Evolutionary conservation across 2,888 invertebrate genomes (phyloP).

Genomic region (Cheilosia grossa): DNA sequence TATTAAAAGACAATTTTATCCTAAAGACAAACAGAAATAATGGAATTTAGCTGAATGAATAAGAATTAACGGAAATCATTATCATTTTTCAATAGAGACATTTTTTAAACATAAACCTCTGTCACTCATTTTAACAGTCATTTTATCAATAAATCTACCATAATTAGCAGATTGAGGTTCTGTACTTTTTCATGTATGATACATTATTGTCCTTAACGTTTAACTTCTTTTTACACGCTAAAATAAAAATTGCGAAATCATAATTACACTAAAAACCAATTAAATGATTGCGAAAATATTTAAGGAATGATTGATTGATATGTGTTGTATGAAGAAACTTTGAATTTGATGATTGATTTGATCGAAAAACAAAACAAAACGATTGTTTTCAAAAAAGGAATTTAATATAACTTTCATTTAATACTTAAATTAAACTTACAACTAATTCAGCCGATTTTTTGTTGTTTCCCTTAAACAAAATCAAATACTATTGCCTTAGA

Average conservation of each 20-base stretch:
- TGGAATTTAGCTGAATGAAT: too few relatives aligned
- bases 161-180: conserved; percentile 53
- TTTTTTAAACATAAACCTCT: background rate
- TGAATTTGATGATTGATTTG: conserved; percentile 5
- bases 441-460: conserved; percentile 47
- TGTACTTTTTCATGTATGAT: conserved; percentile 47
- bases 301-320: conserved; percentile 53
- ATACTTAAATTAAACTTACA: conserved; percentile 46
- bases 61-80: too few relatives aligned
- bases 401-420: conserved; percentile 39
- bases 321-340: conserved; percentile 51
- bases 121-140: conserved; percentile 37
- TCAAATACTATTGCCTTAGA: conserved; percentile 40
- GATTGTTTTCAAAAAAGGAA: conserved; percentile 24
- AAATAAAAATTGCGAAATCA: conserved; percentile 9
- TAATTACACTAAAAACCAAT: conserved; percentile 1
- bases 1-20: too few relatives aligned
- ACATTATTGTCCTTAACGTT: conserved; percentile 73
- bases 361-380: conserved; percentile 14
- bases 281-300: background rate
- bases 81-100: too few relatives aligned
- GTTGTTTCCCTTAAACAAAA: conserved; percentile 15
- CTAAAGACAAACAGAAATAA: too few relatives aligned
- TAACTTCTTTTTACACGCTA: conserved; percentile 40
- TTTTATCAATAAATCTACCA: conserved; percentile 38